Percentiles rank a stretch among this genome's conserved stretches.
Conservation (phyloP, 2,888 invertebrate genomes). For the Tridacna gigas region DNA sequence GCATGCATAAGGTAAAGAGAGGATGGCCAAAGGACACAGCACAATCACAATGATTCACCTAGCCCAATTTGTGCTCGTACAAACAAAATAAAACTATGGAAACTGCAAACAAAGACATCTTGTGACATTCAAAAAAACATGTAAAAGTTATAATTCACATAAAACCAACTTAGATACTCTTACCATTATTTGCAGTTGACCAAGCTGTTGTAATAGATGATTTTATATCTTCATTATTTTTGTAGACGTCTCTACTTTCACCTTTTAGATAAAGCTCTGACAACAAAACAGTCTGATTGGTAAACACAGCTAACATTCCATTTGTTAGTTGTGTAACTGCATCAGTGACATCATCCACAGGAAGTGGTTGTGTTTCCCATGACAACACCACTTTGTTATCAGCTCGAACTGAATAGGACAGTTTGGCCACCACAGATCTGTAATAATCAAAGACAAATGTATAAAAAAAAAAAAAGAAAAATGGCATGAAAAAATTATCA, state of each 20-base stretch:
- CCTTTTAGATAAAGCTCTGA: not conserved
- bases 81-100: too few relatives aligned
- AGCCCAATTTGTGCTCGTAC: too few relatives aligned
- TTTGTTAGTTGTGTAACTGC: conserved; percentile 26
- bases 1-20: too few relatives aligned
- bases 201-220: conserved; percentile 32
- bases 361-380: conserved; percentile 48
- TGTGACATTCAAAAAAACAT: too few relatives aligned
- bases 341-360: conserved; percentile 5
- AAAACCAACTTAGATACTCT: not conserved
- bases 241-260: not conserved
- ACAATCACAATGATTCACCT: too few relatives aligned
- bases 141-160: too few relatives aligned
- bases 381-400: conserved; percentile 30
- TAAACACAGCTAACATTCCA: conserved; percentile 7
- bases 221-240: conserved; percentile 29
- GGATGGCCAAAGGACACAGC: too few relatives aligned
- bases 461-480: too few relatives aligned
- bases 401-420: conserved; percentile 44
- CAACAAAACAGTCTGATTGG: not conserved
- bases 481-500: too few relatives aligned
- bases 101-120: too few relatives aligned
- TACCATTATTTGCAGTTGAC: conserved; percentile 54
- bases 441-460: conserved; percentile 9
- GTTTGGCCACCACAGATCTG: conserved; percentile 42